These are phyloP conservation scores for Nothocercus julius DNA, from an alignment of 2,113 vertebrate species.

Conservation along the genomic window DNA sequence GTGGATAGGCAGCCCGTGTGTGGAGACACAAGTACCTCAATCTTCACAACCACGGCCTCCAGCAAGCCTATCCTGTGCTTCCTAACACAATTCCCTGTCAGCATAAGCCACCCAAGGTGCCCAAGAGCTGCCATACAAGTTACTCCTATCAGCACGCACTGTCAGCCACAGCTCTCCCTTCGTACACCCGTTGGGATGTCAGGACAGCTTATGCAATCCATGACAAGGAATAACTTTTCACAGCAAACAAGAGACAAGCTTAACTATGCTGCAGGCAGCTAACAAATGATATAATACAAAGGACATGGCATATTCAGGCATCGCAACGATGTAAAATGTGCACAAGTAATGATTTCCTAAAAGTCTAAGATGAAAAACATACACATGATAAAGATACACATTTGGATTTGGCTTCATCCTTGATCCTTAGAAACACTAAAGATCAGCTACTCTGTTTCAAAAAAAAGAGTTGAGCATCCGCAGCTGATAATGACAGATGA, in stretches of 20 bases:
- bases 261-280: not conserved
- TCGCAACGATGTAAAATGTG: not conserved
- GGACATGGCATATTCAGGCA: not conserved
- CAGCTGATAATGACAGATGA: not conserved
- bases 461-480: not conserved
- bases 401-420: not conserved
- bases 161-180: not conserved
- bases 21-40: fast-evolving
- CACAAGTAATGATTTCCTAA: not conserved
- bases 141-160: not conserved
- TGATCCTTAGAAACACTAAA: not conserved
- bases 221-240: not conserved
- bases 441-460: not conserved
- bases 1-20: fast-evolving
- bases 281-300: fast-evolving
- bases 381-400: not conserved
- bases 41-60: fast-evolving
- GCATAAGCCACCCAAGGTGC: not conserved
- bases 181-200: not conserved
- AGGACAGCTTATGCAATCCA: not conserved
- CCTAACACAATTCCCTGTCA: not conserved
- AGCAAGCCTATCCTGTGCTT: not conserved
- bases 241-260: not conserved
- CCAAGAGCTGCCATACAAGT: fast-evolving
- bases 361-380: not conserved